These are phyloP conservation scores for Morpho deidamia DNA, from an alignment of 2,888 invertebrate species.

Conservation along the genomic window DNA sequence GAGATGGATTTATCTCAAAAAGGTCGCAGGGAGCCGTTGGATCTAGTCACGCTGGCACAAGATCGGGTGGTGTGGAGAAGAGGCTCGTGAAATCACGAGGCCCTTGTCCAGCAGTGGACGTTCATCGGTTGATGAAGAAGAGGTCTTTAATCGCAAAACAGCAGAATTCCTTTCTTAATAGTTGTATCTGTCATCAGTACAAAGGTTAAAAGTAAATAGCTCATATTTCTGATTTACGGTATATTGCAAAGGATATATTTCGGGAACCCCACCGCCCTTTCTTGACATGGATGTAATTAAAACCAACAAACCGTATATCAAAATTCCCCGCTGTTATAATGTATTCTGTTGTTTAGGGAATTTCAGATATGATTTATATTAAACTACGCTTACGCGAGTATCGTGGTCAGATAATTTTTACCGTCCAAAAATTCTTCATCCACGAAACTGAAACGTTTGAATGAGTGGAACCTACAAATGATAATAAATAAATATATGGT, in stretches of 20 bases:
- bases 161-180: neutral
- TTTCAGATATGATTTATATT: neutral
- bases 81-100: no score
- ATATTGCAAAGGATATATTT: slow-evolving; percentile 12
- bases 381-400: neutral
- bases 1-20: no score
- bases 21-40: no score
- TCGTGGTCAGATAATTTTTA: no score
- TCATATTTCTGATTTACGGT: slow-evolving; percentile 18
- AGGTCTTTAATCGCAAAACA: neutral
- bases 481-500: no score
- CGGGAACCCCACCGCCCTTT: slow-evolving; percentile 12
- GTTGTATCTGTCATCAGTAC: slow-evolving; percentile 9
- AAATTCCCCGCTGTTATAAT: neutral
- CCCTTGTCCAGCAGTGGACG: no score
- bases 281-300: slow-evolving; percentile 10
- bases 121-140: neutral
- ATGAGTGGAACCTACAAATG: no score
- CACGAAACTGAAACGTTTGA: no score
- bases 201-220: slow-evolving; percentile 11
- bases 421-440: no score
- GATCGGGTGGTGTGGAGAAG: no score
- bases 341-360: neutral
- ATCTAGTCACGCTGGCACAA: no score
- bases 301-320: slow-evolving; percentile 5